A percentile compares a stretch with the other conserved stretches of the same genome.
Conservation (phyloP, 53 echinoderm and acorn worm genomes). For the Glandiceps talaboti region DNA sequence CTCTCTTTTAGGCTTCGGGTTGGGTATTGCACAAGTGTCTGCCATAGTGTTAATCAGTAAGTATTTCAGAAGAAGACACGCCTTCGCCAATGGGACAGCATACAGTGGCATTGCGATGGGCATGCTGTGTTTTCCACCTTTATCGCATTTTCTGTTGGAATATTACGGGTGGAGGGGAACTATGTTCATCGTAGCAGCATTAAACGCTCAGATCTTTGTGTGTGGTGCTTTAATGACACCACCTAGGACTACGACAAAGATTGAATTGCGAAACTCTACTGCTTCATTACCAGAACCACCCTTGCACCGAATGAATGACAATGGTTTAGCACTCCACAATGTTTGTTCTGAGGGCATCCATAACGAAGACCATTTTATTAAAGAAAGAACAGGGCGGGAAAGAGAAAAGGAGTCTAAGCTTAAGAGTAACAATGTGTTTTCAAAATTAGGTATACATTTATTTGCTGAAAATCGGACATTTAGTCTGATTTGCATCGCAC, state of each 20-base stretch:
- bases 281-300: not conserved
- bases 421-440: too few species aligned
- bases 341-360: not conserved
- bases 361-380: not conserved
- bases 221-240: not conserved
- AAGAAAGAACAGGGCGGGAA: not conserved
- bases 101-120: not conserved
- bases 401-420: too few species aligned
- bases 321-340: not conserved
- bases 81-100: not conserved
- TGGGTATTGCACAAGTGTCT: not conserved
- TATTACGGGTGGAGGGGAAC: not conserved
- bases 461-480: not conserved
- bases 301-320: not conserved
- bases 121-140: not conserved
- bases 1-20: not conserved
- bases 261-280: not conserved
- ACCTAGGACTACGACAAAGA: not conserved
- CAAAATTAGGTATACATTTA: not conserved
- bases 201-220: not conserved
- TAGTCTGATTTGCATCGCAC: not conserved
- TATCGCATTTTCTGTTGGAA: not conserved
- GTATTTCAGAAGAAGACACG: not conserved
- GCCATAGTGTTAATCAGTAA: not conserved
- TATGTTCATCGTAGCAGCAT: not conserved